Base-by-base conservation (phyloP, 2,113 vertebrate genomes). In the Penelope pileata region DNA sequence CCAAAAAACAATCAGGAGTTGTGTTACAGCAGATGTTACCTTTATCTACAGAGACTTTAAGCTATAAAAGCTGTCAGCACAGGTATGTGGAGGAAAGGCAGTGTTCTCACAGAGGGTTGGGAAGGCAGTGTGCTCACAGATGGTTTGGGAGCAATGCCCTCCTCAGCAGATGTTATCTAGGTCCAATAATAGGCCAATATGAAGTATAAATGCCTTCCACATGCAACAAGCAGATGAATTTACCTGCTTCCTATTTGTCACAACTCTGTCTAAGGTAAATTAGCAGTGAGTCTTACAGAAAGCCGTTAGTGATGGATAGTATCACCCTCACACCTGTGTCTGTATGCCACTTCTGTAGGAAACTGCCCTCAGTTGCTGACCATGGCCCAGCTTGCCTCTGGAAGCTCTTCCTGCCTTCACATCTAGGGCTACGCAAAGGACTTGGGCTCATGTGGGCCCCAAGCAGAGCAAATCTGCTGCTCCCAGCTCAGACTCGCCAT, bases 131-230 rank as follows among this genome's bases (percentile, higher is more conserved):
- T n/a, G n/a, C n/a, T n/a, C n/a, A n/a, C n/a, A n/a, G n/a, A n/a
- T n/a, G n/a, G n/a, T n/a, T 45, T 17, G n/a, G 12, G 32, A 75
- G n/a, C 40, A 79, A 22, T 62, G 36, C 18, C 14, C 10, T 62
- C 23, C 60, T 85, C 63, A 66, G 87, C 36, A 92, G 63, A 32
- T 91, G 47, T 82, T 54, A 84, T 62, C 30, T 74, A 38, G 85
- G 89, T 89, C 83, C 94, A 51, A n/a, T 62, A 79, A 76, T 43
- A 73, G 64, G 42, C 79, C 12, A 53, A 22, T 83, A n/a, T 40
- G 30, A 51, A 53, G 10, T 42, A 62, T 32, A 63, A 86, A 83
- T 48, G 18, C 45, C 76, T 90, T 83, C 59, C 40, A 62, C 10
- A 5, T 68, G 70, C 48, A 75, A 58, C 74, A 74, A 77, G 50